Conservation (phyloP, 2,113 vertebrate species). For the Ahaetulla prasina region DNA sequence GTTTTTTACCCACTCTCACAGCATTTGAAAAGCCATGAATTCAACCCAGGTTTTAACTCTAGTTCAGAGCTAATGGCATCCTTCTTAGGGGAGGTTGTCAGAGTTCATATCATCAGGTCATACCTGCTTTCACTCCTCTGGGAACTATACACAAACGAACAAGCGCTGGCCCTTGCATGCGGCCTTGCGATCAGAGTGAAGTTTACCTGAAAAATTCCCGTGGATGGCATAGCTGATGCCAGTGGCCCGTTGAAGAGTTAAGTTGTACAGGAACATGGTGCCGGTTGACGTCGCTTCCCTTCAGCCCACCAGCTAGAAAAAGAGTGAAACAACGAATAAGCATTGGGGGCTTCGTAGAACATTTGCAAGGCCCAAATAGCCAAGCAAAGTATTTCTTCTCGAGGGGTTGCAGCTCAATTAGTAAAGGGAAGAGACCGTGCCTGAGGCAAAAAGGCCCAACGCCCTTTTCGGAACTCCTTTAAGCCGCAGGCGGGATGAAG, state of each 20-base stretch:
- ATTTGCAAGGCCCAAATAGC: neutral
- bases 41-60: neutral
- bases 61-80: neutral
- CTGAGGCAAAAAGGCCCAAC: neutral
- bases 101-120: neutral
- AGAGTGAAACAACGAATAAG: accelerated
- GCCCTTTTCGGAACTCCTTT: neutral
- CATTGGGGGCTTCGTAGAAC: neutral
- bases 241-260: slow-evolving; percentile 92
- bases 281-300: neutral
- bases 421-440: neutral
- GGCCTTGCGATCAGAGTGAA: accelerated
- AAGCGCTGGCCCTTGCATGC: neutral
- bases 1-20: neutral
- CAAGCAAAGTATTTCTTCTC: neutral
- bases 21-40: neutral
- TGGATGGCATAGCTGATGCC: slow-evolving; percentile 97
- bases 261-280: slow-evolving; percentile 95
- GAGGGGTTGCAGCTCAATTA: neutral
- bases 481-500: no score
- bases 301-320: slow-evolving; percentile 13
- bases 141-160: neutral
- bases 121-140: neutral
- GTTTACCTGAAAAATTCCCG: slow-evolving; percentile 95
- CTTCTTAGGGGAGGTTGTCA: neutral